Base-by-base conservation (phyloP, 2,888 invertebrate genomes). In the Tubiluchus corallicola region DNA sequence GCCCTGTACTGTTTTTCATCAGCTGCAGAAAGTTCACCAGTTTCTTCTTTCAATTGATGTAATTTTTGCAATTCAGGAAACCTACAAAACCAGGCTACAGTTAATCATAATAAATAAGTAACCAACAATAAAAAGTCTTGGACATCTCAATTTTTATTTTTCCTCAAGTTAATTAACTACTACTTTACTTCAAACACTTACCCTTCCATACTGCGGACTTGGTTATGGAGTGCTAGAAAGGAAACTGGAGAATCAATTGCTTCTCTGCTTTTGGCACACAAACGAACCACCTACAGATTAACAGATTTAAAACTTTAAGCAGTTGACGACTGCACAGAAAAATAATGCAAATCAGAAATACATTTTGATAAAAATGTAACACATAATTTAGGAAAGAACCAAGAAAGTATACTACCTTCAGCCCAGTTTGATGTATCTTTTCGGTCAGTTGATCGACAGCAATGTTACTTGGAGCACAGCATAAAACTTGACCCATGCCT, bases 401-500 rank as follows among this genome's bases (percentile, higher is more conserved):
- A 37, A 37, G n/a, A 39, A 21, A 18, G 38, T 15, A 17, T 45
- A 18, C 18, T 3, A 69, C 73, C 67, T 92, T 96, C 37, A 99
- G 70, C 41, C 94, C 96, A 3, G 96, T 96, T 52, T 80, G 75
- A 64, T 98, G 96, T 45, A 99, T 96, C 66, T 98, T 98, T 64
- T 96, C 96, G 0, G 98, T 96, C 16, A 99, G 71, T 59, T 99
- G 98, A 65, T 99, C 98, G 0, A 98, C 98, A 18, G 98, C 98
- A 1, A 96, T 98, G 66, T 99, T 99, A 48, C 90, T 92, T 0
- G 98, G 98, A 0, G 98, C 96, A 63, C 98, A 98, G 0, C 99
- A 98, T 2, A 99, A 71, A 1, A 98, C 92, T 29, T 71, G 69
- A 0, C 88, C 85, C 50, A 3, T 84, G 54, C 79, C 87, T 60